phyloP scores from a whole-genome alignment of 2,113 vertebrate genomes.

The Salminus brasiliensis region DNA sequence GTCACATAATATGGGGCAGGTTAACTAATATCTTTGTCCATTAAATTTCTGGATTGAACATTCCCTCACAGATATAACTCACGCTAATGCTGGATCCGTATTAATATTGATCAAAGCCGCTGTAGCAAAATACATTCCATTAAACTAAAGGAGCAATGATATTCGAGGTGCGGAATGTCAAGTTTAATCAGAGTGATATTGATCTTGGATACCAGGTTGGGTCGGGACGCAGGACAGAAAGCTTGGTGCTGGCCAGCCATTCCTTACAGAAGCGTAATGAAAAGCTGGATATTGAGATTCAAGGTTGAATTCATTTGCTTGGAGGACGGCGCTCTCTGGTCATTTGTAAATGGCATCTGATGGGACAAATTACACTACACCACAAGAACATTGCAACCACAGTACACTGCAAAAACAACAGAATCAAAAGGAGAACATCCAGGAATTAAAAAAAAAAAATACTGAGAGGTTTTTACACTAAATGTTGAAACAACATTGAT shows the following conservation, averaged over 20 bases:
- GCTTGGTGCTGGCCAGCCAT: slow-evolving; percentile 26
- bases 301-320: slow-evolving; percentile 49
- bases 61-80: slow-evolving; percentile 1
- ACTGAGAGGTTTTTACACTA: background rate
- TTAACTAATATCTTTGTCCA: slow-evolving; percentile 26
- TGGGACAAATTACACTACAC: slow-evolving; percentile 20
- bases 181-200: slow-evolving; percentile 47
- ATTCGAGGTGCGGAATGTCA: slow-evolving; percentile 43
- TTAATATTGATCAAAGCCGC: slow-evolving; percentile 45
- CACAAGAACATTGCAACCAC: background rate
- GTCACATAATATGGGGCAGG: background rate
- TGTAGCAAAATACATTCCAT: slow-evolving; percentile 36
- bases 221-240: background rate
- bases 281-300: slow-evolving; percentile 45
- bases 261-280: slow-evolving; percentile 43
- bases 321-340: slow-evolving; percentile 33
- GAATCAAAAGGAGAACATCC: background rate
- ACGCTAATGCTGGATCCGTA: slow-evolving; percentile 12
- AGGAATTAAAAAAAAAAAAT: background rate
- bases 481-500: background rate
- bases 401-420: background rate
- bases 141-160: slow-evolving; percentile 40
- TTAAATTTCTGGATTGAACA: slow-evolving; percentile 15
- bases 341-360: slow-evolving; percentile 46
- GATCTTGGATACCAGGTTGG: slow-evolving; percentile 39